Evolutionary conservation across 2,113 vertebrate genomes (phyloP), one percentile per base, ranked within the genome.

Genomic region (Upupa epops): DNA sequence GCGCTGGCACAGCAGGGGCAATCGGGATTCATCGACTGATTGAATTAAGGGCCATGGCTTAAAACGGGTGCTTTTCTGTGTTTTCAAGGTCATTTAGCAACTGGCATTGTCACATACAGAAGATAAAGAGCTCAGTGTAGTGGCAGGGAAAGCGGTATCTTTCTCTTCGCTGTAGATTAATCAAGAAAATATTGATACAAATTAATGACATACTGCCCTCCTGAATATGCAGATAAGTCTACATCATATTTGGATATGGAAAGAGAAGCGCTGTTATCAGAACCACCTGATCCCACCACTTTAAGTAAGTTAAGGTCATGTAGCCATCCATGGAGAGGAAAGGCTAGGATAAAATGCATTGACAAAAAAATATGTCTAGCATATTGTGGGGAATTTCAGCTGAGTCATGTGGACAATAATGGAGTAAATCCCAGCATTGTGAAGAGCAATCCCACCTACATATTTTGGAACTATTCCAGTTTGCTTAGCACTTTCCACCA

Each of bases 361-460:
- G 78, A 83, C 91, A 80, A 52, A 60, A 90, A 92, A 78, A 45
- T 69, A 71, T 63, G 55, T 40, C 54, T 75, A 34, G 49, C 34
- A 73, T 83, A 82, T 40, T 82, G 84, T 71, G 37, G 70, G 37
- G 51, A 80, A 54, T 92, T 85, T 89, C 70, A 95, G 90, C 81
- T 92, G 93, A 89, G 81, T 92, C 89, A 96, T 34, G 87, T 51
- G 64, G 74, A 84, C 71, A 93, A 89, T 63, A 90, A 92, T 52
- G 92, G 82, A 89, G 90, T 79, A 90, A 96, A 94, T 89, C 83
- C 86, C 87, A 78, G 78, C 37, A 89, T 60, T 93, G 93, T 89
- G 81, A 87, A 93, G 72, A 86, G 42, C 81, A 95, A 93, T 87
- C 74, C 86, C 78, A 94, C 68, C 81, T 93, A 90, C 90, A 36